Conservation (phyloP, 1,140 invertebrate genomes). For the Harlomillsia oculata region DNA sequence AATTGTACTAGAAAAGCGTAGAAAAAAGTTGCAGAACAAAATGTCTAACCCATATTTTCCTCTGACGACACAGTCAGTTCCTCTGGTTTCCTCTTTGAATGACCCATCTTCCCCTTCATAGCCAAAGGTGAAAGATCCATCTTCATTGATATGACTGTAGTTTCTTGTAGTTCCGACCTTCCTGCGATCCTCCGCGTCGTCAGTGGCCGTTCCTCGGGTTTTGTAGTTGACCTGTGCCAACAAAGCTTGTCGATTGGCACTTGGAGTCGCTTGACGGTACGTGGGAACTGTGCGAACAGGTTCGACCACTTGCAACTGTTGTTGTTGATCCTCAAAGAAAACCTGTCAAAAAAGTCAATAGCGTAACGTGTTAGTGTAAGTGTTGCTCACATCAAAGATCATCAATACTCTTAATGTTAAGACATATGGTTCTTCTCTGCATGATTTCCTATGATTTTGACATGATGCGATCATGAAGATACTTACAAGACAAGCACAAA, state of each 20-base stretch:
- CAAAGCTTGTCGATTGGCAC: constrained; percentile 12
- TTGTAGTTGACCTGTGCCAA: constrained; percentile 28
- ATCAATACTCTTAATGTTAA: too few relatives aligned
- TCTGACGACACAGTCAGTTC: constrained; percentile 72
- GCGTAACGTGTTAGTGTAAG: too few relatives aligned
- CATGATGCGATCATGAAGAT: too few relatives aligned
- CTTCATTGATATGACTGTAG: constrained; percentile 31
- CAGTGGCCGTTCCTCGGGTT: constrained; percentile 1
- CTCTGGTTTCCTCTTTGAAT: constrained; percentile 77
- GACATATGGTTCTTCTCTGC: too few relatives aligned
- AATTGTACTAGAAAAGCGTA: too few relatives aligned
- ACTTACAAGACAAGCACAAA: too few relatives aligned
- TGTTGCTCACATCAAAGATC: too few relatives aligned
- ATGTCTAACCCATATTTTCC: constrained; percentile 62
- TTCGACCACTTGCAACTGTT: constrained; percentile 23
- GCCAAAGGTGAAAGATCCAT: constrained; percentile 53
- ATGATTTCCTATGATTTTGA: too few relatives aligned
- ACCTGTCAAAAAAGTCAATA: constrained; percentile 27
- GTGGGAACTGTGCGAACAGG: constrained; percentile 29
- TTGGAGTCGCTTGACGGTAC: constrained; percentile 28
- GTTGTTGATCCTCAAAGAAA: constrained; percentile 28
- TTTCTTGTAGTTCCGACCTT: constrained; percentile 32
- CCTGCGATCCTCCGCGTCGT: constrained; percentile 16
- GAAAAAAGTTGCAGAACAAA: not conserved
- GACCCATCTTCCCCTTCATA: constrained; percentile 81